A percentile compares a stretch with the other conserved stretches of the same genome.
Conservation (phyloP, 1,140 invertebrate genomes). For the Argopecten irradians region DNA sequence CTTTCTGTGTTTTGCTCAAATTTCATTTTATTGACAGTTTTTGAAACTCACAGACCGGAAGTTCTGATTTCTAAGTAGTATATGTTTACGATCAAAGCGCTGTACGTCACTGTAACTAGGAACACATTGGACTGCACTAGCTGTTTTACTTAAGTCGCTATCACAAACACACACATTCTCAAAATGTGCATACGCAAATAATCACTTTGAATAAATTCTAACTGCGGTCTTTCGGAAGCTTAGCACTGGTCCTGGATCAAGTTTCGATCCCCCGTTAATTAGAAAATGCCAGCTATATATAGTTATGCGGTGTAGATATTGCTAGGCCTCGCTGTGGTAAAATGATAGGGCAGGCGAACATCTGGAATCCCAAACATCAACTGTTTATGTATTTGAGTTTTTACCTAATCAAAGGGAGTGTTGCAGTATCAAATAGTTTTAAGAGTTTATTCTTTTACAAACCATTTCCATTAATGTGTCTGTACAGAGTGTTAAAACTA, state of each 20-base stretch:
- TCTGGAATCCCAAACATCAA: conserved; percentile 12
- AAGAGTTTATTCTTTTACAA: neutral
- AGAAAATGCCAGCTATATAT: conserved; percentile 7
- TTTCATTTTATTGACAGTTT: neutral
- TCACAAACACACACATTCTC: neutral
- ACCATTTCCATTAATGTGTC: too few species aligned
- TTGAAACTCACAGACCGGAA: neutral
- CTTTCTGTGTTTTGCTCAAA: neutral
- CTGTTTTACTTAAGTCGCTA: neutral
- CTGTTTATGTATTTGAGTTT: conserved; percentile 16
- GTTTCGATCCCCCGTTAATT: conserved; percentile 15
- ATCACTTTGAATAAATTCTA: neutral
- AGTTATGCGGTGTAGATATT: neutral
- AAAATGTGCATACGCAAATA: conserved; percentile 13
- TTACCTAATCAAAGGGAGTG: neutral
- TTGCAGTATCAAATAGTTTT: neutral
- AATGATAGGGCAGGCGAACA: neutral
- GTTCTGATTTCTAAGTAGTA: neutral
- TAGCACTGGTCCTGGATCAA: neutral
- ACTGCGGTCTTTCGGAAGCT: neutral
- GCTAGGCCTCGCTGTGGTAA: neutral
- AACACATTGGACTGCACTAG: neutral
- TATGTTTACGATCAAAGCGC: neutral
- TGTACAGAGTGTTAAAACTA: too few species aligned
- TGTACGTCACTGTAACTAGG: neutral